A percentile compares a stretch with the other conserved stretches of the same genome.
Evolutionary conservation across 2,888 invertebrate genomes (phyloP).

Genomic region (Dicyrtomina minuta): DNA sequence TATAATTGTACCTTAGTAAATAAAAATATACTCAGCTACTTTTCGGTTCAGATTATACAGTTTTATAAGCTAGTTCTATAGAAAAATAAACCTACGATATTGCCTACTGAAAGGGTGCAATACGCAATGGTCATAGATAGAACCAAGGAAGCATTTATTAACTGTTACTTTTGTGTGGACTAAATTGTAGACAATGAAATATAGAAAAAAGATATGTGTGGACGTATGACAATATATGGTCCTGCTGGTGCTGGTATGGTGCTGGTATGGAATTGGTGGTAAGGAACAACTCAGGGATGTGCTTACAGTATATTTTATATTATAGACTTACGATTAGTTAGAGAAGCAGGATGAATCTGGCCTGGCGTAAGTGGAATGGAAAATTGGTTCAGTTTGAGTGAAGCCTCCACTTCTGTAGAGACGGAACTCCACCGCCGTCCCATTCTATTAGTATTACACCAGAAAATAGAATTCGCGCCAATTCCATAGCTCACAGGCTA

Average conservation of each 20-base stretch:
- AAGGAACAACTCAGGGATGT: background rate
- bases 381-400: constrained; percentile 22
- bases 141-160: background rate
- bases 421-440: too few relatives aligned
- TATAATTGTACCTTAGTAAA: too few relatives aligned
- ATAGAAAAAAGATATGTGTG: background rate
- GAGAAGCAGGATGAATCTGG: background rate
- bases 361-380: constrained; percentile 13
- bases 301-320: background rate
- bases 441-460: too few relatives aligned
- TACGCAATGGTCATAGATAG: background rate
- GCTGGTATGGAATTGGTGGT: background rate
- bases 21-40: too few relatives aligned
- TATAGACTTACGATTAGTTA: background rate
- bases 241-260: too few relatives aligned
- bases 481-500: too few relatives aligned
- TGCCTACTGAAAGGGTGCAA: background rate
- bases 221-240: too few relatives aligned
- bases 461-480: too few relatives aligned
- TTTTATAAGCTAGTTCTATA: too few relatives aligned
- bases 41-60: too few relatives aligned
- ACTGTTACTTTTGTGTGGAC: background rate
- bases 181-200: background rate
- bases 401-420: too few relatives aligned
- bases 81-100: too few relatives aligned